These are phyloP conservation scores for Platichthys flesus DNA, from an alignment of 2,113 vertebrate species.

Conservation along the genomic window DNA sequence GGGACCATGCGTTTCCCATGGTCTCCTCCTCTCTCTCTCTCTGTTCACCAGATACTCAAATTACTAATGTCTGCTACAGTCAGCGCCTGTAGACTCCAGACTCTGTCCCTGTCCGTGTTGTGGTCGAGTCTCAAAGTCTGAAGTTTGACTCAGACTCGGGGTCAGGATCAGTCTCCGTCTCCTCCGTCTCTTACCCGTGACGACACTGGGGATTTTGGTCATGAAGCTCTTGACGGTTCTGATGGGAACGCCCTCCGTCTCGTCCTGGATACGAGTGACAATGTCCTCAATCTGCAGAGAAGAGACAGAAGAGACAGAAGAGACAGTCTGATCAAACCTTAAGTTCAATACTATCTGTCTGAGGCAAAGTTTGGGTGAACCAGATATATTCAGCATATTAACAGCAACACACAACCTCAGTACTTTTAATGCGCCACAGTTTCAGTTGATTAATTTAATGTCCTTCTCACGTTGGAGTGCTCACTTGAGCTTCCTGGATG, in stretches of 20 bases:
- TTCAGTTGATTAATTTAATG: too few species aligned
- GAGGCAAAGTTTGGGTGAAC: too few species aligned
- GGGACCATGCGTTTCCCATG: too few species aligned
- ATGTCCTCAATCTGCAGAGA: conserved; percentile 93
- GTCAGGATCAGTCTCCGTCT: neutral
- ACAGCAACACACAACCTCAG: too few species aligned
- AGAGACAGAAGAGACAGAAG: neutral
- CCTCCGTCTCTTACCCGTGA: conserved; percentile 87
- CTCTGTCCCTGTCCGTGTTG: neutral
- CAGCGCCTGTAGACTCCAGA: too few species aligned
- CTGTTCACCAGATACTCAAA: neutral
- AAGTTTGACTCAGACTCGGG: neutral
- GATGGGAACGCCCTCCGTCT: conserved; percentile 93
- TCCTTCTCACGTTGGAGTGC: too few species aligned
- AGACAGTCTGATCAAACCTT: neutral
- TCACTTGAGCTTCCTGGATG: too few species aligned
- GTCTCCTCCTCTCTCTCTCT: neutral
- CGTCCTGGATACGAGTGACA: conserved; percentile 93
- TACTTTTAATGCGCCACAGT: too few species aligned
- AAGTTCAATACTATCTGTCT: neutral
- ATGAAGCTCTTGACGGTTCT: conserved; percentile 99
- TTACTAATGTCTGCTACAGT: too few species aligned
- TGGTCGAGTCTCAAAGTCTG: neutral
- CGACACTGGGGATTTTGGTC: conserved; percentile 98
- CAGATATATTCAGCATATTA: too few species aligned